Evolutionary conservation across 1,140 invertebrate species (phyloP).

Genomic region (Drosophila pallidifrons): DNA sequence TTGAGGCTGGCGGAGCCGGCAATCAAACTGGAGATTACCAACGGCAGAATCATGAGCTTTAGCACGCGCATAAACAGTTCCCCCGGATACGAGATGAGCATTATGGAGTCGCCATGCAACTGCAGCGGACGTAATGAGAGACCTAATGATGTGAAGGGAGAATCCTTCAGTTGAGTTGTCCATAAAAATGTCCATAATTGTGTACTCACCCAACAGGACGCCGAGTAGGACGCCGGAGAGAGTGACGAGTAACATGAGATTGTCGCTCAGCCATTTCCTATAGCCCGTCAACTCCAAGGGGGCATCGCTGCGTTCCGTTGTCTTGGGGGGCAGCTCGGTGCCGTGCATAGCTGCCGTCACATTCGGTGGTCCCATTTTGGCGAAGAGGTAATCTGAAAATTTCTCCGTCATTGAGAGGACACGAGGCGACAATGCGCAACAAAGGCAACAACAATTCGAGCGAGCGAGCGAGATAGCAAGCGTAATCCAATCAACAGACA

Average conservation of each 20-base stretch:
- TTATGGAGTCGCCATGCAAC: slow-evolving; percentile 90
- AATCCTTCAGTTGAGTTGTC: too few relatives aligned
- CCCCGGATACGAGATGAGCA: slow-evolving; percentile 95
- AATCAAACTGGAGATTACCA: slow-evolving; percentile 95
- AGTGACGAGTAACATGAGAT: slow-evolving; percentile 91
- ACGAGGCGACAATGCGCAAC: not conserved
- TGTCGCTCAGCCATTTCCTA: slow-evolving; percentile 90
- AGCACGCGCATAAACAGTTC: slow-evolving; percentile 95
- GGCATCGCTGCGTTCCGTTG: slow-evolving; percentile 86
- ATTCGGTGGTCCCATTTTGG: slow-evolving; percentile 89
- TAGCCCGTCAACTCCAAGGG: slow-evolving; percentile 88
- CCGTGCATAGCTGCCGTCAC: slow-evolving; percentile 85
- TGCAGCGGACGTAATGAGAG: slow-evolving; percentile 89
- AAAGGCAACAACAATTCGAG: not conserved
- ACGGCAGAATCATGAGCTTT: slow-evolving; percentile 94
- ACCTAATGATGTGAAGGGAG: slow-evolving; percentile 85
- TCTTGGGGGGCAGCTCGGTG: slow-evolving; percentile 87
- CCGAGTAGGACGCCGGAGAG: slow-evolving; percentile 91
- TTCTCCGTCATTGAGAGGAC: slow-evolving; percentile 85
- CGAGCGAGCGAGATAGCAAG: slow-evolving; percentile 38
- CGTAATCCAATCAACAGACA: not conserved
- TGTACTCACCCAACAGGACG: slow-evolving; percentile 89
- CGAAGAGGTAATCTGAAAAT: slow-evolving; percentile 91
- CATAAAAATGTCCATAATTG: not conserved
- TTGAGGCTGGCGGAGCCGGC: slow-evolving; percentile 94